Percentiles rank a stretch among this genome's conserved stretches.
phyloP scores from a whole-genome alignment of 2,888 invertebrate genomes.

The Heliconius sara region DNA sequence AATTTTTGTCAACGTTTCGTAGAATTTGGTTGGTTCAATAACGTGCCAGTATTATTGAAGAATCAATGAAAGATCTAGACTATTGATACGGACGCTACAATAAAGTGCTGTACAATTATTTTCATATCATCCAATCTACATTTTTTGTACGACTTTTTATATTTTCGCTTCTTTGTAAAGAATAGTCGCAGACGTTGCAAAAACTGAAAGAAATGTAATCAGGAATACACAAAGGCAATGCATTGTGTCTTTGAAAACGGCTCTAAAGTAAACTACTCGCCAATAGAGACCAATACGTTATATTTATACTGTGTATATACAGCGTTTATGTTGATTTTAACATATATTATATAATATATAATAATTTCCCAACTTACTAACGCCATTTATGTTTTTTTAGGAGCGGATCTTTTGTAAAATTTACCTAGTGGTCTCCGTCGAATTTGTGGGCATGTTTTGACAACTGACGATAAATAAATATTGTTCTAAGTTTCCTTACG shows the following conservation, averaged over 20 bases:
- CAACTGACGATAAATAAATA: constrained; percentile 60
- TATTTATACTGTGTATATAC: constrained; percentile 4
- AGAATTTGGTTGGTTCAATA: constrained; percentile 29
- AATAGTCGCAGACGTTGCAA: constrained; percentile 41
- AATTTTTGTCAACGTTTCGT: constrained; percentile 4
- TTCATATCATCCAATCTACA: constrained; percentile 43
- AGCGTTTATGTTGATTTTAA: neutral
- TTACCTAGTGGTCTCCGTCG: constrained; percentile 67
- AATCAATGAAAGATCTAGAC: constrained; percentile 41
- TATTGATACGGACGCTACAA: constrained; percentile 40
- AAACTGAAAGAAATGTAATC: constrained; percentile 45
- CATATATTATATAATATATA: constrained; percentile 3
- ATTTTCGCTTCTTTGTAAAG: constrained; percentile 36
- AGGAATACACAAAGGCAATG: constrained; percentile 41
- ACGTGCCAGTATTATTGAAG: constrained; percentile 29
- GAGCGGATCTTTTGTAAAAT: constrained; percentile 66
- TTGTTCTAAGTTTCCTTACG: constrained; percentile 52
- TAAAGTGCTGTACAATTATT: constrained; percentile 38
- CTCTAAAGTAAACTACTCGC: constrained; percentile 30
- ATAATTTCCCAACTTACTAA: constrained; percentile 43
- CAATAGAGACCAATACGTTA: constrained; percentile 28
- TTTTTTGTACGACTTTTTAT: constrained; percentile 41
- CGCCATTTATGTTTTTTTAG: constrained; percentile 57
- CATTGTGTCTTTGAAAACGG: constrained; percentile 40
- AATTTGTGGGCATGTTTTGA: constrained; percentile 71